phyloP scores from a whole-genome alignment of 1,140 invertebrate species.

The Hesperophylax magnus region DNA sequence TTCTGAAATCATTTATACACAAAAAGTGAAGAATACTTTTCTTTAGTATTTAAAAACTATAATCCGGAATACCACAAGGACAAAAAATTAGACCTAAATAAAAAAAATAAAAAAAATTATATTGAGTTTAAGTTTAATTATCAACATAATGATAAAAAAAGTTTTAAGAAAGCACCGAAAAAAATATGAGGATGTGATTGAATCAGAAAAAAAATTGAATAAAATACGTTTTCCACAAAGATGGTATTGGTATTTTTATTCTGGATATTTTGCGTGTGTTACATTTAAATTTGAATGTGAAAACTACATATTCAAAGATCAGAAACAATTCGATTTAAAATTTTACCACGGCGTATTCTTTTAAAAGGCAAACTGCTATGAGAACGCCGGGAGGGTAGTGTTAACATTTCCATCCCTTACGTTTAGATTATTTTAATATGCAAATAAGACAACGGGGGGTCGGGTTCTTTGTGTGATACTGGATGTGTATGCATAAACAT shows the following conservation, averaged over 20 bases:
- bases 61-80: not conserved
- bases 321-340: conserved; percentile 38
- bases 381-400: conserved; percentile 35
- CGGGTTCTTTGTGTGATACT: conserved; percentile 27
- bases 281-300: too few relatives aligned
- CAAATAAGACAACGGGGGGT: conserved; percentile 54
- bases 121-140: not conserved
- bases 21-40: too few relatives aligned
- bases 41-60: not conserved
- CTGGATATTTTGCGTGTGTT: too few relatives aligned
- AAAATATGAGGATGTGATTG: too few relatives aligned
- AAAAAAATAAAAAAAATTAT: not conserved
- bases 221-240: too few relatives aligned
- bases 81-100: not conserved
- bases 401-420: conserved; percentile 53
- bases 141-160: too few relatives aligned
- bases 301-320: conserved; percentile 8
- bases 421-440: conserved; percentile 57
- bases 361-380: conserved; percentile 38
- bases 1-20: too few relatives aligned
- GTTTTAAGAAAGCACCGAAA: too few relatives aligned
- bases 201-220: too few relatives aligned
- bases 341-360: conserved; percentile 28
- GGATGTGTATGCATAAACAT: conserved; percentile 46
- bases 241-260: too few relatives aligned